A percentile compares a stretch with the other conserved stretches of the same genome.
These are phyloP conservation scores for Synergus umbraculus DNA, from an alignment of 2,888 invertebrate genomes.

Conservation along the genomic window DNA sequence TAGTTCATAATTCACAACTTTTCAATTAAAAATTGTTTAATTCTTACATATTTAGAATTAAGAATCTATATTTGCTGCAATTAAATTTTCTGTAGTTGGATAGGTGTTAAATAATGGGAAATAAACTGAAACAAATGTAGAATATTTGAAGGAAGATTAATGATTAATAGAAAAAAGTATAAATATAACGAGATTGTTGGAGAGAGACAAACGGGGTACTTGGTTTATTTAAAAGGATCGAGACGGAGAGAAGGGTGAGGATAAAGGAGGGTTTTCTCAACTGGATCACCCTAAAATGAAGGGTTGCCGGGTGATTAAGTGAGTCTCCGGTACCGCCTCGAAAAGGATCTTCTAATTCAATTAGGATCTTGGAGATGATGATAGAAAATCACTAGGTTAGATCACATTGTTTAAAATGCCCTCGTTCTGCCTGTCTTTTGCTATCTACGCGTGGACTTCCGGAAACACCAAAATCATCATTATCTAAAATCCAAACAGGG, in stretches of 20 bases:
- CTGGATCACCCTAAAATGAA: constrained; percentile 50
- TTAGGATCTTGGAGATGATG: constrained; percentile 51
- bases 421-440: neutral
- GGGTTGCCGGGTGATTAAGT: constrained; percentile 59
- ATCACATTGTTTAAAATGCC: neutral
- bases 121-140: neutral
- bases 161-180: neutral
- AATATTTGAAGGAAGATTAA: neutral
- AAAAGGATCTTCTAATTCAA: constrained; percentile 63
- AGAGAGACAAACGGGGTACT: neutral
- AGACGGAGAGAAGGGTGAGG: neutral
- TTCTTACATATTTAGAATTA: too few relatives aligned
- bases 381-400: constrained; percentile 11
- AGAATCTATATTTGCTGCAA: too few relatives aligned
- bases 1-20: too few relatives aligned
- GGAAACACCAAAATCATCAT: constrained; percentile 9
- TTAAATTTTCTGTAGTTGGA: too few relatives aligned
- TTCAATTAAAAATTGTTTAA: too few relatives aligned
- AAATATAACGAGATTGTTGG: neutral
- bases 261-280: neutral
- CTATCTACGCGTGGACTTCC: constrained; percentile 2
- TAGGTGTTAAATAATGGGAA: too few relatives aligned
- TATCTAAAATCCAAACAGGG: neutral
- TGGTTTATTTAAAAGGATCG: neutral
- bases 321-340: constrained; percentile 53